Evolutionary conservation across 2,113 vertebrate species (phyloP).

Genomic region (Isurus oxyrinchus): DNA sequence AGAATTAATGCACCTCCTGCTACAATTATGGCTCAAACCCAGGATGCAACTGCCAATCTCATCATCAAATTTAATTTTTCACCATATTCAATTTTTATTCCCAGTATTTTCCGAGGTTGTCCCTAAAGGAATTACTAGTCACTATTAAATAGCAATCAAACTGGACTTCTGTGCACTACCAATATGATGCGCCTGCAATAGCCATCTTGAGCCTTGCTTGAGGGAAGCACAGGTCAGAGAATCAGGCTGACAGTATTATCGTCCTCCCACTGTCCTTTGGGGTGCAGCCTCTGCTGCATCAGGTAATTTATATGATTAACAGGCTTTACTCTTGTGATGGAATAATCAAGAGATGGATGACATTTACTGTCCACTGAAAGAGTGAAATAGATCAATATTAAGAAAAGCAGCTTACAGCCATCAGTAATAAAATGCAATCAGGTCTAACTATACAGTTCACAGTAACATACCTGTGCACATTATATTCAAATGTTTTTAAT

Average conservation of each 20-base stretch:
- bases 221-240: neutral
- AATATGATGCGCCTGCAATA: neutral
- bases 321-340: neutral
- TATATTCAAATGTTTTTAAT: neutral
- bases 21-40: neutral
- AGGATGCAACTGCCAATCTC: neutral
- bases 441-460: neutral
- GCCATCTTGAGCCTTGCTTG: neutral
- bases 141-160: neutral
- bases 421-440: neutral
- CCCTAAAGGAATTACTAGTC: neutral
- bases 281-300: neutral
- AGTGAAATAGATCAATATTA: neutral
- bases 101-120: neutral
- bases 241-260: no score
- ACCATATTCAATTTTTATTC: neutral
- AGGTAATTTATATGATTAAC: neutral
- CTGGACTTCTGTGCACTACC: neutral
- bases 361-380: neutral
- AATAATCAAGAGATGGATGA: constrained; percentile 10
- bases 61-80: neutral
- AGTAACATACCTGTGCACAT: neutral
- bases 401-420: neutral
- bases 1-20: neutral
- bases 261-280: neutral